Percentiles rank a stretch among this genome's conserved stretches.
These are phyloP conservation scores for Chroicocephalus ridibundus DNA, from an alignment of 2,113 vertebrate species.

Conservation along the genomic window DNA sequence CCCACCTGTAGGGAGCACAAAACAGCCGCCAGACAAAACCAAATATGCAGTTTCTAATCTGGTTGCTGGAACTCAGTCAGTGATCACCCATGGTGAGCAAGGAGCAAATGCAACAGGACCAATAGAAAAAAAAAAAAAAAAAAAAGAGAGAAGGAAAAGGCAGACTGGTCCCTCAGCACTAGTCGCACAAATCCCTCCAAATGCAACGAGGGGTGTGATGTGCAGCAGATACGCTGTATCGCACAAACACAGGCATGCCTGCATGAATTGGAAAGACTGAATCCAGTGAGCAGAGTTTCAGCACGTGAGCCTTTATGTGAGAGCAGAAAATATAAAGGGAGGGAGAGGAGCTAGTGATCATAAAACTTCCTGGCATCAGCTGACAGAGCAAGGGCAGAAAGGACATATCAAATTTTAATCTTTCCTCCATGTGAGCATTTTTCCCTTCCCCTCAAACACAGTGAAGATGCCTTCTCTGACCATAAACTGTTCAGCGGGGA, in stretches of 20 bases:
- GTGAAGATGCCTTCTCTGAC: background rate
- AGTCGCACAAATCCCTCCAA: background rate
- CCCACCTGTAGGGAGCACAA: background rate
- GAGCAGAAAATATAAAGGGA: conserved; percentile 22
- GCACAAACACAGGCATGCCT: conserved; percentile 3
- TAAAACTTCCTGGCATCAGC: conserved; percentile 31
- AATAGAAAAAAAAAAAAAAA: background rate
- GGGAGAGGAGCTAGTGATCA: background rate
- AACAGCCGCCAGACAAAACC: background rate
- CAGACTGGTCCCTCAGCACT: background rate
- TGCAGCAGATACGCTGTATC: conserved; percentile 32
- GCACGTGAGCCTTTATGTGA: background rate
- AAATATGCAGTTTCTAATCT: background rate
- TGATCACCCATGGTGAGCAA: background rate
- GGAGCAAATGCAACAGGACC: background rate
- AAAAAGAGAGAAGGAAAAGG: background rate
- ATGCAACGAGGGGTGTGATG: background rate
- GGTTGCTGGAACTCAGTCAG: background rate
- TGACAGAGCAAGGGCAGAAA: background rate
- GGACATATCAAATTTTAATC: background rate
- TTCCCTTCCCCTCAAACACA: background rate
- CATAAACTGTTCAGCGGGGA: background rate
- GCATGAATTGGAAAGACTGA: background rate
- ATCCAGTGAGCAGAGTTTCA: conserved; percentile 12
- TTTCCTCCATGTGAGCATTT: background rate